phyloP scores from a whole-genome alignment of 2,888 invertebrate species.

The Nephrotoma guestfalica region DNA sequence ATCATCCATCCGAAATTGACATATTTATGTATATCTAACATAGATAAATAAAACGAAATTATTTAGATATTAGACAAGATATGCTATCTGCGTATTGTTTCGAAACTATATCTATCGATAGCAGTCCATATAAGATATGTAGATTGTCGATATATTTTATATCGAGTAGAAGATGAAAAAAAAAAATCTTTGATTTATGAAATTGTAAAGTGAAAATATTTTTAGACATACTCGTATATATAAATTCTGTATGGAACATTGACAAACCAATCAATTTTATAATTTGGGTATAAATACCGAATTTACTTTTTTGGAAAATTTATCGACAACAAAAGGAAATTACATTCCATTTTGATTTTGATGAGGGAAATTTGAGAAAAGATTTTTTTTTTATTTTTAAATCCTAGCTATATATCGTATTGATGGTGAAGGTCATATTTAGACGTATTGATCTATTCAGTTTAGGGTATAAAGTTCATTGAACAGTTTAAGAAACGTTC shows the following conservation, averaged over 20 bases:
- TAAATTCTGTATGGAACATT: not conserved
- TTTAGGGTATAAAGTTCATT: not conserved
- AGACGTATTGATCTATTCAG: not conserved
- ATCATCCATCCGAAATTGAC: not conserved
- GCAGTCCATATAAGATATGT: not conserved
- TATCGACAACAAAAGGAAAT: not conserved
- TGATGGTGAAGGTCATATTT: not conserved
- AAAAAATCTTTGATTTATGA: not conserved
- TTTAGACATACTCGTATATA: not conserved
- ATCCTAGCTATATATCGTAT: not conserved
- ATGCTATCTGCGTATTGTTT: not conserved
- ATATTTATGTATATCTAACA: not conserved
- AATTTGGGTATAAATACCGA: not conserved
- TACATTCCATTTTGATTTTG: not conserved
- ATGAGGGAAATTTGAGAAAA: not conserved
- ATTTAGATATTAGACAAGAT: not conserved
- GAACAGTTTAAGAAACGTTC: not conserved
- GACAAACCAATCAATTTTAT: not conserved
- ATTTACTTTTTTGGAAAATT: not conserved
- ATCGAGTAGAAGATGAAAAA: not conserved
- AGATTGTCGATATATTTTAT: not conserved
- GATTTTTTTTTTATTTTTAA: not conserved
- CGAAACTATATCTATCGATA: not conserved
- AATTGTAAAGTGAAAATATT: not conserved
- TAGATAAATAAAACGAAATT: not conserved